phyloP scores from a whole-genome alignment of 2,797 vertebrate species.

The Labroides dimidiatus region DNA sequence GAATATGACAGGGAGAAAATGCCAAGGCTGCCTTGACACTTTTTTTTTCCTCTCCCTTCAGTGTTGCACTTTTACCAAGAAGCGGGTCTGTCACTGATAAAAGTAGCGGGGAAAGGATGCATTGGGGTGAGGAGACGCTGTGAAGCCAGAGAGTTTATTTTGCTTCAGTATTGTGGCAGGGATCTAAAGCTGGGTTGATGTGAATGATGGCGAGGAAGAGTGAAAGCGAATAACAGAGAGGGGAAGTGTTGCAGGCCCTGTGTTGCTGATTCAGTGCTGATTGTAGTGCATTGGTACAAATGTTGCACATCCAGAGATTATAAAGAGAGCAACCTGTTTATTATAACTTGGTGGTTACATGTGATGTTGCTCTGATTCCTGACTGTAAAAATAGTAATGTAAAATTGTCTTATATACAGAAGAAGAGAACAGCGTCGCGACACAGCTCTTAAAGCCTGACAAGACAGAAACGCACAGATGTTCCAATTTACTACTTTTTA shows the following conservation, averaged over 20 bases:
- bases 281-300: neutral
- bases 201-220: conserved; percentile 32
- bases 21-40: conserved; percentile 58
- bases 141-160: conserved; percentile 31
- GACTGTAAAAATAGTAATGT: too few species aligned
- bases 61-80: conserved; percentile 53
- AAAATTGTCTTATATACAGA: too few species aligned
- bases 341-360: neutral
- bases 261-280: conserved; percentile 22
- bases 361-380: neutral
- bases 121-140: conserved; percentile 21
- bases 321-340: neutral
- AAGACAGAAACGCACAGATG: too few species aligned
- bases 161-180: conserved; percentile 37
- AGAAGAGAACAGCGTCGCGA: too few species aligned
- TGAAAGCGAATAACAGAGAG: conserved; percentile 26
- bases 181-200: conserved; percentile 39
- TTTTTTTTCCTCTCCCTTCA: conserved; percentile 34
- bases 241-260: neutral
- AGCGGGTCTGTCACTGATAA: conserved; percentile 64
- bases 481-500: too few species aligned
- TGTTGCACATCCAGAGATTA: neutral
- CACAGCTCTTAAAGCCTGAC: too few species aligned
- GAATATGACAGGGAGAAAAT: conserved; percentile 58
- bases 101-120: conserved; percentile 38